A percentile compares a stretch with the other conserved stretches of the same genome.
These are phyloP conservation scores for Forficula auricularia DNA, from an alignment of 1,140 invertebrate species.

Conservation along the genomic window DNA sequence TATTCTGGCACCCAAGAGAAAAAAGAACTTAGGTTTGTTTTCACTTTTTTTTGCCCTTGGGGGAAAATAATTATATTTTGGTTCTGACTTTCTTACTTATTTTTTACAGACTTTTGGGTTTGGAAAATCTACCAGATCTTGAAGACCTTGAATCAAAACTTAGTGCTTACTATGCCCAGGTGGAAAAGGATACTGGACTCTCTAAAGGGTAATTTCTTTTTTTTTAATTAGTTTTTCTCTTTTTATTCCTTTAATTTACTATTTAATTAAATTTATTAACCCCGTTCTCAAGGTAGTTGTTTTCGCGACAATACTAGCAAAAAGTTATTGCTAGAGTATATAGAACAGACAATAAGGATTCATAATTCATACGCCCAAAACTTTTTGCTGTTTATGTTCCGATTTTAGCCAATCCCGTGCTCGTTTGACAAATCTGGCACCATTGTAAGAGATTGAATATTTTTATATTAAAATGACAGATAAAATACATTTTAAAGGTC, in stretches of 20 bases:
- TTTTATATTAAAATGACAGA: too few relatives aligned
- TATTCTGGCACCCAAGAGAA: conserved; percentile 10
- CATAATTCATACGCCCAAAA: too few relatives aligned
- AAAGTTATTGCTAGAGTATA: too few relatives aligned
- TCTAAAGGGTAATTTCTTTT: conserved; percentile 26
- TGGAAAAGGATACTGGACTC: conserved; percentile 46
- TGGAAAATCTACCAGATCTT: conserved; percentile 45
- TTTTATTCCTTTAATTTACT: background rate
- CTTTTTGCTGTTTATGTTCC: too few relatives aligned
- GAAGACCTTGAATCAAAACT: conserved; percentile 60
- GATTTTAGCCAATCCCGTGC: too few relatives aligned
- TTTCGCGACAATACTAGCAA: too few relatives aligned
- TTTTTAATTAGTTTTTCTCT: background rate
- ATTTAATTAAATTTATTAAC: background rate
- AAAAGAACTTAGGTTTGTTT: conserved; percentile 12
- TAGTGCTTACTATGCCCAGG: conserved; percentile 56
- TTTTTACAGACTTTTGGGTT: conserved; percentile 13
- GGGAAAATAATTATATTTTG: background rate
- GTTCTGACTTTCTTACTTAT: background rate
- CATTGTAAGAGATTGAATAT: too few relatives aligned
- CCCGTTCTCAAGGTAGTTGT: background rate
- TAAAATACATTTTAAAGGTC: too few relatives aligned
- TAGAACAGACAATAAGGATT: too few relatives aligned
- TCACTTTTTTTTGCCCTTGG: conserved; percentile 1
- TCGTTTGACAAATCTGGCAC: too few relatives aligned